Percentiles rank a stretch among this genome's conserved stretches.
Evolutionary conservation across 2,888 invertebrate species (phyloP).

Genomic region (Nomada hirtipes): DNA sequence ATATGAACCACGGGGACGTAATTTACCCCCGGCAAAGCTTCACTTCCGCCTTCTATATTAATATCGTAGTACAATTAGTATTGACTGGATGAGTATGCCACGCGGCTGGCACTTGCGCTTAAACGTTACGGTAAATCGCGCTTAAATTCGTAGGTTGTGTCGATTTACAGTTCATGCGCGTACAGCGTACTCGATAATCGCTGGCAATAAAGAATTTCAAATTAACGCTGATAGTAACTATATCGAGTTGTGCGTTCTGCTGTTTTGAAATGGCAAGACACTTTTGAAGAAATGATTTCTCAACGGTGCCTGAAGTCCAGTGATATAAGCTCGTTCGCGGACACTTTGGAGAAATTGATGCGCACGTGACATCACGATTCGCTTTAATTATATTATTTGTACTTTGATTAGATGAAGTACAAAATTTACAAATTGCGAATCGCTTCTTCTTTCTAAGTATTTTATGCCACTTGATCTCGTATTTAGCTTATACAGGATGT

Average conservation of each 20-base stretch:
- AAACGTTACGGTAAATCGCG: constrained; percentile 44
- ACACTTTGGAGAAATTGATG: background rate
- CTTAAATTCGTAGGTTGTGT: constrained; percentile 59
- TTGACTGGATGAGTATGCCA: constrained; percentile 62
- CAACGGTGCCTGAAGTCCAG: background rate
- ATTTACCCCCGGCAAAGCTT: constrained; percentile 62
- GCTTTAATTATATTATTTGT: background rate
- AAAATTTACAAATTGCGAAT: background rate
- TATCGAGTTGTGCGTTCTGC: background rate
- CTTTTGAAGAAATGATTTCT: no score
- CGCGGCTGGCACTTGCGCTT: constrained; percentile 42
- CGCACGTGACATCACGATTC: background rate
- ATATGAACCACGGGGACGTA: constrained; percentile 27
- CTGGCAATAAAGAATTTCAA: constrained; percentile 25
- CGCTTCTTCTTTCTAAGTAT: no score
- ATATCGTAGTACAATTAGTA: constrained; percentile 45
- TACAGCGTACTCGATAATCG: constrained; percentile 69
- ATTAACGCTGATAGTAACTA: background rate
- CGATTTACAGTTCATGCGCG: constrained; percentile 50
- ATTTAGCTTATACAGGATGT: background rate
- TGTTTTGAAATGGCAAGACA: background rate
- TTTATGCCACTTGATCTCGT: background rate
- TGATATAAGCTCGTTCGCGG: background rate
- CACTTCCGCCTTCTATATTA: constrained; percentile 55
- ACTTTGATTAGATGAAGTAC: background rate